These are phyloP conservation scores for Aphodius granarius DNA, from an alignment of 2,888 invertebrate genomes.

Conservation along the genomic window DNA sequence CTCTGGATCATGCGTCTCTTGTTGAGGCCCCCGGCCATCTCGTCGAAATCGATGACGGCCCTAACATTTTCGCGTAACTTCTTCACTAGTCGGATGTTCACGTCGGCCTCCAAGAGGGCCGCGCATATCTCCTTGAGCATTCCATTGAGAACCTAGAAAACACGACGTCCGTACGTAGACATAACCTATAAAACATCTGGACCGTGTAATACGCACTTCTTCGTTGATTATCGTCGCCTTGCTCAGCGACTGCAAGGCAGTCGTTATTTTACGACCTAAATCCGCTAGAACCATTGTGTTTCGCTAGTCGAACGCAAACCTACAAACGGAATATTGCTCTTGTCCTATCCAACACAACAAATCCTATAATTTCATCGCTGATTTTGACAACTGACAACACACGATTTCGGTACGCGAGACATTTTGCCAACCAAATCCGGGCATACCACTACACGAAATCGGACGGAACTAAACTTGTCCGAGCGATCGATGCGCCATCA, in stretches of 20 bases:
- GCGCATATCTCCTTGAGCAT: constrained; percentile 99
- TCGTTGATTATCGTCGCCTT: constrained; percentile 98
- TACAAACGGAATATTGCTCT: not conserved
- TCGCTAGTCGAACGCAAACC: constrained; percentile 12
- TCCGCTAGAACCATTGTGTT: constrained; percentile 97
- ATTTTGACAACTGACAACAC: constrained; percentile 15
- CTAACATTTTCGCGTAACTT: constrained; percentile 96
- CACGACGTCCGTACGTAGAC: not conserved
- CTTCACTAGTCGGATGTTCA: constrained; percentile 93
- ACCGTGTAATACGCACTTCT: constrained; percentile 66
- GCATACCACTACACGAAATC: not conserved
- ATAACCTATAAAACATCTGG: constrained; percentile 36
- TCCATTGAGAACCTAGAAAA: constrained; percentile 88
- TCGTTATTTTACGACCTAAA: constrained; percentile 98
- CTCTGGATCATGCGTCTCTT: constrained; percentile 98
- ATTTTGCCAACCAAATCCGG: not conserved
- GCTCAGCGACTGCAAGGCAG: constrained; percentile 95
- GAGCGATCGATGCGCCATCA: no score
- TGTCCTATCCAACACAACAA: not conserved
- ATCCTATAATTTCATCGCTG: not conserved
- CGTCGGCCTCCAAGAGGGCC: constrained; percentile 96
- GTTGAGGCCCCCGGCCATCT: constrained; percentile 98
- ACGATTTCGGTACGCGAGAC: not conserved
- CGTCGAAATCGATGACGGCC: constrained; percentile 97
- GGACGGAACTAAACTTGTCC: no score